A percentile compares a stretch with the other conserved stretches of the same genome.
These are phyloP conservation scores for Epirrhoe alternata DNA, from an alignment of 2,888 invertebrate genomes.

Conservation along the genomic window DNA sequence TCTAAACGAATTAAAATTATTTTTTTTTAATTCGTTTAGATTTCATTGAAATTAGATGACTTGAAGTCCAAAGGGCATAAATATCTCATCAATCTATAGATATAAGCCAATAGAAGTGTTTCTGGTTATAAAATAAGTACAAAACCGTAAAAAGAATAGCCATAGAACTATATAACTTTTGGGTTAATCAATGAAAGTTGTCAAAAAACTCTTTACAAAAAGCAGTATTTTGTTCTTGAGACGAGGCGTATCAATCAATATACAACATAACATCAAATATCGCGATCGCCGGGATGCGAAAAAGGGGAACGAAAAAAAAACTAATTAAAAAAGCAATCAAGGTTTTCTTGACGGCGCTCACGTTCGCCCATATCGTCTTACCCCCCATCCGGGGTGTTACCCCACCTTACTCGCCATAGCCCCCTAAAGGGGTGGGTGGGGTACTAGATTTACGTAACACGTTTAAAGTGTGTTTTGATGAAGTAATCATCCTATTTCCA, in stretches of 20 bases:
- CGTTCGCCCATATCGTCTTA: slow-evolving; percentile 86
- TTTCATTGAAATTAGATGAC: too few species aligned
- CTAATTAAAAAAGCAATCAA: slow-evolving; percentile 86
- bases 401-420: slow-evolving; percentile 51
- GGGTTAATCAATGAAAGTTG: slow-evolving; percentile 12
- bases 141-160: too few species aligned
- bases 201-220: neutral
- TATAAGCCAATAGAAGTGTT: too few species aligned
- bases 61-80: too few species aligned
- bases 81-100: too few species aligned
- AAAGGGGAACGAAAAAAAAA: slow-evolving; percentile 82
- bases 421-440: slow-evolving; percentile 69
- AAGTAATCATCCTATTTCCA: slow-evolving; percentile 85
- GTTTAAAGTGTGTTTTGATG: slow-evolving; percentile 86
- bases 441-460: slow-evolving; percentile 85
- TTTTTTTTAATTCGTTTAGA: too few species aligned
- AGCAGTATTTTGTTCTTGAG: too few species aligned
- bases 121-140: too few species aligned
- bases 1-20: neutral
- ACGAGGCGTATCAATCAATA: slow-evolving; percentile 54
- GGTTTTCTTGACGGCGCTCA: slow-evolving; percentile 86
- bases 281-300: slow-evolving; percentile 79
- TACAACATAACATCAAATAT: slow-evolving; percentile 67
- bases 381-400: slow-evolving; percentile 73
- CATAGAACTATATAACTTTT: too few species aligned